phyloP scores from a whole-genome alignment of 2,797 vertebrate genomes.

The Knipowitschia caucasica region DNA sequence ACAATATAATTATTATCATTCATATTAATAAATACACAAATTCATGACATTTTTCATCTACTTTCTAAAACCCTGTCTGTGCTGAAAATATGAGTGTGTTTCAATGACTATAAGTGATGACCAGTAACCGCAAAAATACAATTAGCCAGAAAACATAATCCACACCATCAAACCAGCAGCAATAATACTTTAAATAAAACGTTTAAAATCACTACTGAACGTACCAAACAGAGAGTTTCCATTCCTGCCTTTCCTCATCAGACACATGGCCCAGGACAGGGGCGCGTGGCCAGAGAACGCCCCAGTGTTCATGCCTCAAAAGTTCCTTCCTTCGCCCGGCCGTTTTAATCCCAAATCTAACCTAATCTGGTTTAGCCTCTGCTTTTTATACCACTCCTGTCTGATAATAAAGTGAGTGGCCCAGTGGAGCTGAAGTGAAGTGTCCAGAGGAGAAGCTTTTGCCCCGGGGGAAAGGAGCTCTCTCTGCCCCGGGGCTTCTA shows the following conservation, averaged over 20 bases:
- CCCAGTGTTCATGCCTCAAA: conserved; percentile 68
- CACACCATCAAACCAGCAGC: not conserved
- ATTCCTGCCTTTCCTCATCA: conserved; percentile 77
- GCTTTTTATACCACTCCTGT: conserved; percentile 4
- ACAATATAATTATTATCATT: too few relatives aligned
- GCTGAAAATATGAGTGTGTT: too few relatives aligned
- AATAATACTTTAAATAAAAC: not conserved
- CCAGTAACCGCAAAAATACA: too few relatives aligned
- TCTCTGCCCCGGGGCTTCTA: conserved; percentile 81
- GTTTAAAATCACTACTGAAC: conserved; percentile 28
- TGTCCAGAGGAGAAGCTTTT: conserved; percentile 71
- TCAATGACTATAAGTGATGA: too few relatives aligned
- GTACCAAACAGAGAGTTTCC: conserved; percentile 72
- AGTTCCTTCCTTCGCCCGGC: conserved; percentile 2
- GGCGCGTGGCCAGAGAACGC: conserved; percentile 65
- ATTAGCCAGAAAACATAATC: too few relatives aligned
- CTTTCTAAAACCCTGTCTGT: too few relatives aligned
- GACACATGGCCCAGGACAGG: conserved; percentile 78
- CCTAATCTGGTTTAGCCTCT: not conserved
- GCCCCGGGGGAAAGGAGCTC: conserved; percentile 84
- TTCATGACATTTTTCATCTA: too few relatives aligned
- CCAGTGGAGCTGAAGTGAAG: conserved; percentile 77
- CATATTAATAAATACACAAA: too few relatives aligned
- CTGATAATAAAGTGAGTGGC: conserved; percentile 56
- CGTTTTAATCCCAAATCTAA: not conserved